Percentiles rank a stretch among this genome's conserved stretches.
Conservation (phyloP, 2,888 invertebrate genomes). For the Gari tellinella region DNA sequence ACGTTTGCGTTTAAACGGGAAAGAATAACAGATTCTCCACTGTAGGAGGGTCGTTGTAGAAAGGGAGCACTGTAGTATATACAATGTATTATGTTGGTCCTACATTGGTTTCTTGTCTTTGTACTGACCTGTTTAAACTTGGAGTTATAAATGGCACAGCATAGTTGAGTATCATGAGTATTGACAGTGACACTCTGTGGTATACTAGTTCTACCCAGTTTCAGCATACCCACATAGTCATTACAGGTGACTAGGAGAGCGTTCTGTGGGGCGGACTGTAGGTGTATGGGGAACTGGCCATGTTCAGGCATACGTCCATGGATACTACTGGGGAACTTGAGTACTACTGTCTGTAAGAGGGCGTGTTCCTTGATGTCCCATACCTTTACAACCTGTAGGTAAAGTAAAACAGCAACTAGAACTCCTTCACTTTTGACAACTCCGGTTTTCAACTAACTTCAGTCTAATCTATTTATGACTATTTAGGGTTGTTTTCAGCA, state of each 20-base stretch:
- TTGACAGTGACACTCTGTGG: conserved; percentile 66
- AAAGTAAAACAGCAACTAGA: neutral
- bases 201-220: conserved; percentile 75
- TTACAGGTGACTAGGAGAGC: conserved; percentile 82
- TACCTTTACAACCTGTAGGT: conserved; percentile 81
- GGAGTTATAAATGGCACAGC: conserved; percentile 83
- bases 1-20: too few species aligned
- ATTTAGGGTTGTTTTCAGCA: too few species aligned
- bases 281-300: conserved; percentile 81
- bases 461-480: too few species aligned
- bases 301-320: conserved; percentile 83
- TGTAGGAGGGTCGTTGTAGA: too few species aligned
- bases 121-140: conserved; percentile 81
- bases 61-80: too few species aligned
- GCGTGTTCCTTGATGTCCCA: conserved; percentile 84
- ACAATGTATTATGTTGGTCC: too few species aligned
- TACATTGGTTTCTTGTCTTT: too few species aligned
- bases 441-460: too few species aligned
- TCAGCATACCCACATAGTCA: conserved; percentile 82
- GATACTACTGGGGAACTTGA: conserved; percentile 83
- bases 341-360: conserved; percentile 81
- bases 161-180: conserved; percentile 82
- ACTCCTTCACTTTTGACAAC: too few species aligned
- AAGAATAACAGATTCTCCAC: too few species aligned
- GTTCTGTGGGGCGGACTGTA: conserved; percentile 76